Evolutionary conservation across 2,888 invertebrate genomes (phyloP), one percentile per base, ranked within the genome.

Genomic region (Coremacera marginata): DNA sequence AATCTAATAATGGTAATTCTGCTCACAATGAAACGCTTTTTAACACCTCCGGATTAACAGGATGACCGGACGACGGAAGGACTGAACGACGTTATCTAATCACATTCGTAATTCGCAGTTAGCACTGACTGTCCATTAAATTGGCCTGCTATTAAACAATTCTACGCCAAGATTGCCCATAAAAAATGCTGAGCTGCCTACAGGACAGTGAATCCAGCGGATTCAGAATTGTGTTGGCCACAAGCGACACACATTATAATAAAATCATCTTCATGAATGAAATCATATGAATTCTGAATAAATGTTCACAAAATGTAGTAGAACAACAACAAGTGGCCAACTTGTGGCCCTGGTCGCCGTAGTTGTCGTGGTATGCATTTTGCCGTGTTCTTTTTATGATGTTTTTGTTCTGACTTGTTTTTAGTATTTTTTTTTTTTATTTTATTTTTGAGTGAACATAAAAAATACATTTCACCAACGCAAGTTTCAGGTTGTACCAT

Each of bases 191-290:
- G 52, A 1, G 8, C 14, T 70, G 19, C 25, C 51, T 16, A 49
- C 52, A 19, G 9, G 49, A 31, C 19, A 31, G 19, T 16, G 51
- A 49, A 31, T 70, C 63, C 19, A 55, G 19, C 51, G 57, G 19
- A 52, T 70, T 51, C 5, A 31, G 34, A 34, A 31, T 67, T 25
- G 55, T 51, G 73, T 44, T 22, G 65, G 67, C 71, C 67, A 74
- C 82, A 82, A 72, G 68, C 68, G 49, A 27, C 70, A 52, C 11
- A 34, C 70, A 70, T 63, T 63, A 84, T 84, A 86, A 85, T 85
- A 82, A 86, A 86, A 84, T 84, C 83, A 84, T 85, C 84, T 84
- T 84, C 85, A 85, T 86, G 86, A 86, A 86, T 86, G 86, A 86
- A 86, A 85, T 84, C 84, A 84, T 85, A 85, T 86, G 84, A 86